Evolutionary conservation across 2,113 vertebrate species (phyloP).

Genomic region (Urocolius indicus): DNA sequence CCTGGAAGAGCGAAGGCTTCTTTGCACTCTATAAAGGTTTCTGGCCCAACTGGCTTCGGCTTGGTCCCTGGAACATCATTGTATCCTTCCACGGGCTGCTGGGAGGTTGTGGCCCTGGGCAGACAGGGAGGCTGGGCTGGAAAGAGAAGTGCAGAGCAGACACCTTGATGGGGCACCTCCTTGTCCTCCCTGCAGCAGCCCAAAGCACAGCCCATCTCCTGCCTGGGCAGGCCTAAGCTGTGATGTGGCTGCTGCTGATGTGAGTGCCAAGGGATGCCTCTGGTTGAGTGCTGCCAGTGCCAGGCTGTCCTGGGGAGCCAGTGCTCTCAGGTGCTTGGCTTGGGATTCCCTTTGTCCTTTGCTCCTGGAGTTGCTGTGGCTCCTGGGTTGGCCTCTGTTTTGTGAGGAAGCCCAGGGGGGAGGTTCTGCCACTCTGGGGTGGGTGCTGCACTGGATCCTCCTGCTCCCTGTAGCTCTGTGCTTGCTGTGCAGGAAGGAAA

Average conservation of each 20-base stretch:
- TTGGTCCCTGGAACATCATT: slow-evolving; percentile 98
- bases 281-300: not conserved
- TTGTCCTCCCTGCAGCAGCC: not conserved
- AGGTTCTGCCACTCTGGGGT: not conserved
- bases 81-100: slow-evolving; percentile 87
- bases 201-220: not conserved
- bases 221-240: not conserved
- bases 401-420: rapidly evolving
- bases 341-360: not conserved
- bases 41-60: slow-evolving; percentile 97
- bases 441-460: not conserved
- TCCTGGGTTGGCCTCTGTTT: not conserved
- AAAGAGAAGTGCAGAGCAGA: not conserved
- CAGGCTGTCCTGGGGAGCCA: too few relatives aligned
- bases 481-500: not conserved
- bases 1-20: slow-evolving; percentile 94
- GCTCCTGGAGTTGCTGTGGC: not conserved
- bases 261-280: not conserved
- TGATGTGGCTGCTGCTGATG: not conserved
- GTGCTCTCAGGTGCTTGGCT: too few relatives aligned
- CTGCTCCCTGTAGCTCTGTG: not conserved
- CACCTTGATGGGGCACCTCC: rapidly evolving
- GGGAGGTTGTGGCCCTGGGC: rapidly evolving
- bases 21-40: slow-evolving; percentile 97
- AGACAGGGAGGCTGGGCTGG: not conserved